These are phyloP conservation scores for Halesus radiatus DNA, from an alignment of 1,140 invertebrate genomes.

Conservation along the genomic window DNA sequence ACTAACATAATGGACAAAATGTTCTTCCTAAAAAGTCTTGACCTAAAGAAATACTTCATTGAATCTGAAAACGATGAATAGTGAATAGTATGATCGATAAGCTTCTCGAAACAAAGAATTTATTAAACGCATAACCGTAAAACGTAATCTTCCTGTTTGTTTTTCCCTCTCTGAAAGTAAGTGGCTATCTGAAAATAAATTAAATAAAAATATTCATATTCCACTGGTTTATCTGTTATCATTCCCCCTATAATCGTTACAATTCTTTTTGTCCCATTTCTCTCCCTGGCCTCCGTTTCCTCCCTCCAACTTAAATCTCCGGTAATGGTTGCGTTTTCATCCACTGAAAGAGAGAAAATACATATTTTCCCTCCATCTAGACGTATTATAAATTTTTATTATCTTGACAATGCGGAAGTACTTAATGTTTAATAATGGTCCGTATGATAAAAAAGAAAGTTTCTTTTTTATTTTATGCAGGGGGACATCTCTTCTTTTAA, in stretches of 20 bases:
- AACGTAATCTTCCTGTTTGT: no score
- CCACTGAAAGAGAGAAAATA: constrained; percentile 25
- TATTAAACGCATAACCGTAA: no score
- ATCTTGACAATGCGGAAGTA: constrained; percentile 39
- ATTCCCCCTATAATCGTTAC: background rate
- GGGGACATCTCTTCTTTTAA: background rate
- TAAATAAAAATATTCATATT: no score
- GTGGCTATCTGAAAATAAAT: no score
- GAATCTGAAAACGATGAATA: no score
- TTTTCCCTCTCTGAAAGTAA: no score
- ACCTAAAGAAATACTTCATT: no score
- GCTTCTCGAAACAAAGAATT: no score
- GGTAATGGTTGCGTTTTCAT: constrained; percentile 16
- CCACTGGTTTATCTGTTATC: no score
- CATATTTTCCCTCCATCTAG: constrained; percentile 20
- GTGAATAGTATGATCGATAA: no score
- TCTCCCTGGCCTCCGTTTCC: background rate
- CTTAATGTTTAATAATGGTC: constrained; percentile 41
- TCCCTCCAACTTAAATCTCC: constrained; percentile 9
- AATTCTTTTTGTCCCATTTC: constrained; percentile 28
- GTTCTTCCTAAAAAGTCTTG: no score
- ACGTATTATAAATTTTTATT: constrained; percentile 33
- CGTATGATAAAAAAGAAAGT: constrained; percentile 5
- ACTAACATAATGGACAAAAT: no score
- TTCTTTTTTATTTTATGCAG: background rate